Base-by-base conservation (phyloP, 1,140 invertebrate genomes). In the Drosophila aff. region DNA sequence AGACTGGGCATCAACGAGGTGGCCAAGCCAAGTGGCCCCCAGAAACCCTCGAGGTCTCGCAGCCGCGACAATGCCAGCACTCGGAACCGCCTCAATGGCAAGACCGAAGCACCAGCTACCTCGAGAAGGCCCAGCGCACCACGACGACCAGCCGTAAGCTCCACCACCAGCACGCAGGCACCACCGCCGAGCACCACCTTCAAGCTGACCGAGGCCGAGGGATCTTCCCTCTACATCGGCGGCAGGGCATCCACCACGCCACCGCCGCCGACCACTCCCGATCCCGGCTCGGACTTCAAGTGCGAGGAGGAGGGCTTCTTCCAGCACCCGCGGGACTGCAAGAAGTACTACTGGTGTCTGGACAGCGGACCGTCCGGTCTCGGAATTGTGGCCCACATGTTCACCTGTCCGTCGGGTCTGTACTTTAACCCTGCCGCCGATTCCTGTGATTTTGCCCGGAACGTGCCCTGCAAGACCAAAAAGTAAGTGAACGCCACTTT, bases 261-360 rank as follows among this genome's bases (percentile, higher is more conserved):
- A 2, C 95, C 96, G 81, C 97, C 97, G 59, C 97, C 97, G 5
- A 97, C 97, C 1, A 98, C 97, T 44, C 97, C 97, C 0, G 97
- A 98, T 93, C 96, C 97, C 2, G 97, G 96, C 74, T 95, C 96
- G 15, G 97, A 97, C 83, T 99, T 98, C 91, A 97, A 97, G 83
- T 99, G 98, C 85, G 96, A 96, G 85, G 97, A 98, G 71, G 98
- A 98, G 94, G 98, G 98, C 44, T 99, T 99, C 93, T 98, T 96
- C 93, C 96, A 96, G n/a, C 97, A 99, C 93, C 97, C 97, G 2
- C 95, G 96, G 38, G 97, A 98, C 89, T 99, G 98, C 93, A 97
- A 98, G 91, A 98, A 98, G 91, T 99, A 99, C 83, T 98, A 97
- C 93, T 98, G 97, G 97, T 99, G 98, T 92, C 93, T 98, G 47